phyloP scores from a whole-genome alignment of 53 echinoderm and acorn worm genomes.

The Hippasteria phrygiana region DNA sequence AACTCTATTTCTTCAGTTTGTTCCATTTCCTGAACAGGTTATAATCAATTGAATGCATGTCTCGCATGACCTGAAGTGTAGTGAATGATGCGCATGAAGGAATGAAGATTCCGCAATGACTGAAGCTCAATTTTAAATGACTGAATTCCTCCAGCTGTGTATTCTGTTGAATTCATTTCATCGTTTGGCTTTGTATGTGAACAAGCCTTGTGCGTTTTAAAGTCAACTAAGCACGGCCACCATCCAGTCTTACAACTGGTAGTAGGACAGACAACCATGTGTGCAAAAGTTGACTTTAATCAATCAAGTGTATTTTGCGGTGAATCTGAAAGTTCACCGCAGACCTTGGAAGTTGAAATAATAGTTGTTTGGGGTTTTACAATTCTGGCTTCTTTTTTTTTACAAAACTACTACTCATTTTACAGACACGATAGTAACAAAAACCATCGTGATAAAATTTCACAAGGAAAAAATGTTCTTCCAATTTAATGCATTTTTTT shows the following conservation, averaged over 20 bases:
- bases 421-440: no score
- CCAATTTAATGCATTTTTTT: neutral
- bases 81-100: neutral
- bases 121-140: neutral
- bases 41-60: neutral
- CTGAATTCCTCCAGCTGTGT: neutral
- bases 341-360: neutral
- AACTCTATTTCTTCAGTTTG: neutral
- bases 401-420: no score
- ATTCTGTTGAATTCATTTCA: constrained; percentile 21
- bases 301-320: neutral
- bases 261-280: neutral
- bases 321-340: neutral
- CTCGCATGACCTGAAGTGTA: neutral
- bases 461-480: neutral
- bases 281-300: neutral
- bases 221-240: neutral
- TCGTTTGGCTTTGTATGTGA: constrained; percentile 26
- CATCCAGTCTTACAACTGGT: neutral
- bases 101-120: neutral
- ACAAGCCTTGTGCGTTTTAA: neutral
- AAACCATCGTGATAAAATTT: neutral
- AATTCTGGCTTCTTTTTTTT: neutral
- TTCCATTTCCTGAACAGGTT: neutral
- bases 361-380: neutral